These are phyloP conservation scores for Lepidocyrtinus sp. DNA, from an alignment of 2,888 invertebrate genomes.

Conservation along the genomic window DNA sequence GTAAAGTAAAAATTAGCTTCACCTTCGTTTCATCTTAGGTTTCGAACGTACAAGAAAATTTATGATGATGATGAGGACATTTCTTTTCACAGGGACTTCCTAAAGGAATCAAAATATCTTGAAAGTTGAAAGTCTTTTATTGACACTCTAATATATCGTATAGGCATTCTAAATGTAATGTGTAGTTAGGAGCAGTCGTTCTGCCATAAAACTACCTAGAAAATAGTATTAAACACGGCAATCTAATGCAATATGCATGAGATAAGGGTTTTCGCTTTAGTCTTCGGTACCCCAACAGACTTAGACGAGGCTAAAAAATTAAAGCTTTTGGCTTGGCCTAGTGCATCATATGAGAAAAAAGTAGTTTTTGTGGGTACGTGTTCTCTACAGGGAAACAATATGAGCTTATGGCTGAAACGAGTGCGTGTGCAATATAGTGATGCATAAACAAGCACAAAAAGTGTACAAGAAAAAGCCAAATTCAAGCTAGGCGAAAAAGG, in stretches of 20 bases:
- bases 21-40: no score
- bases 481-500: not conserved
- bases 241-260: constrained; percentile 52
- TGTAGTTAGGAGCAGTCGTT: constrained; percentile 13
- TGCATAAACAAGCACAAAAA: no score
- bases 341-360: not conserved
- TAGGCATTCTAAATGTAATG: constrained; percentile 8
- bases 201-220: constrained; percentile 38
- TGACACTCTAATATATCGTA: no score
- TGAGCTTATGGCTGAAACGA: not conserved
- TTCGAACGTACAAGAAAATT: no score
- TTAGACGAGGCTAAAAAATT: not conserved
- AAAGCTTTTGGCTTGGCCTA: not conserved
- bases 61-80: constrained; percentile 9
- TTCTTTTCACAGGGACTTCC: no score
- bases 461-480: not conserved
- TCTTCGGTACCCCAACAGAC: not conserved
- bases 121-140: no score
- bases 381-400: not conserved
- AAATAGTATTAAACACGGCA: constrained; percentile 38
- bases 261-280: constrained; percentile 18
- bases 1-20: no score
- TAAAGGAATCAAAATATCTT: no score
- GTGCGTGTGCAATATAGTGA: not conserved
- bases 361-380: no score